Evolutionary conservation across 2,888 invertebrate species (phyloP), one percentile per base, ranked within the genome.

Genomic region (Eumacrocentrus americanus): DNA sequence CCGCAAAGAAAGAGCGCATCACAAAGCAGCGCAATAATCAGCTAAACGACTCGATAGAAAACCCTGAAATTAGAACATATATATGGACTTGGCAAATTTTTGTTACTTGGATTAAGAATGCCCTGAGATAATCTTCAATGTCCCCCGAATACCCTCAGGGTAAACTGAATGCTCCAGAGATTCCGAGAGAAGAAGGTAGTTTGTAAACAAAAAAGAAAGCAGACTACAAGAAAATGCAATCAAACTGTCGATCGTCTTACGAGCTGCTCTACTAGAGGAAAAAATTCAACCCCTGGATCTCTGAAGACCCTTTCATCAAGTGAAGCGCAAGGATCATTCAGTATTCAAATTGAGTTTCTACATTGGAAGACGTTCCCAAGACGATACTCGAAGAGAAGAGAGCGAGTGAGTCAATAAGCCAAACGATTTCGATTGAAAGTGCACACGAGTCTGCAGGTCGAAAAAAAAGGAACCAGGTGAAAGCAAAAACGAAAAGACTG

Each of bases 341-440:
- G 35, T 35, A 50, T 50, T 50, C 35, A 35, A 50, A 50, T 50
- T 16, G 16, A 48, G 34, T 48, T 48, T 48, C 14, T n/a, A 25
- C 9, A 2, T 2, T 29, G 34, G 11, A 18, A 50, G 35, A 50
- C 35, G 29, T 35, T 50, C 50, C 16, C 11, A 18, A 0, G 50
- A 29, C 16, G 50, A 34, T 35, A 20, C 35, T 50, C 50, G 34
- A 35, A 16, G 12, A 14, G 11, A 16, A 47, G 23, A 34, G 34
- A 11, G 20, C 14, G 11, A 11, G 11, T 2, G 20, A 48, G 29
- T 48, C 48, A 48, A 48, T 48, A 29, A 48, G 16, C 29, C 48
- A 48, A 48, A 25, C 29, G 48, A 48, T 48, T 48, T 25, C 25
- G 11, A 48, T 48, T 48, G 48, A 48, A 48, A 46, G 22, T 46